These are phyloP conservation scores for Diuraphis noxia DNA, from an alignment of 1,140 invertebrate species.

Conservation along the genomic window DNA sequence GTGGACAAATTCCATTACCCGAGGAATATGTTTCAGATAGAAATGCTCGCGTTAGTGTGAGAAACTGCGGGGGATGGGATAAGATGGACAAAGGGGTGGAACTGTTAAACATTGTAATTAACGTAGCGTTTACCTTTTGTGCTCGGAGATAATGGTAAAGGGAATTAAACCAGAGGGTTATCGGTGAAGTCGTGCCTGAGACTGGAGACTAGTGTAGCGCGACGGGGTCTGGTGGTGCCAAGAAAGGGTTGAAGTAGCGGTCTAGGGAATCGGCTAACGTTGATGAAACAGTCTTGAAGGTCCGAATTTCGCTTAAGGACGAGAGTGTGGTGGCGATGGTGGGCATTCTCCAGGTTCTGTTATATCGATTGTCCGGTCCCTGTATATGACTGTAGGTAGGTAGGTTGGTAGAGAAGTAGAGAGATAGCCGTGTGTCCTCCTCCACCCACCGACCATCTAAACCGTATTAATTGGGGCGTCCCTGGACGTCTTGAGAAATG, in stretches of 20 bases:
- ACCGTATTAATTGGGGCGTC: conserved; percentile 53
- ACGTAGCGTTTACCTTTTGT: conserved; percentile 54
- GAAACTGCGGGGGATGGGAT: neutral
- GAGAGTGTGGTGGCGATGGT: conserved; percentile 20
- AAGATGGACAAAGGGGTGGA: neutral
- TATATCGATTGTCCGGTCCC: conserved; percentile 52
- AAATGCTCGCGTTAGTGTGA: conserved; percentile 36
- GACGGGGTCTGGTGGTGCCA: conserved; percentile 9
- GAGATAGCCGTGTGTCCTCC: conserved; percentile 36
- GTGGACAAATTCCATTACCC: conserved; percentile 45
- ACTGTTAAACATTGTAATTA: conserved; percentile 54
- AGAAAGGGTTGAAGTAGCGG: conserved; percentile 49
- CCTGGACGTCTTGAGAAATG: conserved; percentile 54
- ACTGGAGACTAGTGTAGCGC: neutral
- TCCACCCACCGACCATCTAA: neutral
- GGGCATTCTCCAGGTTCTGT: conserved; percentile 48
- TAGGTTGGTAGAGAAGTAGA: neutral
- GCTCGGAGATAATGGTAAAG: conserved; percentile 51
- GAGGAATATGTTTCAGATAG: conserved; percentile 30
- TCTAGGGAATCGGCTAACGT: conserved; percentile 47
- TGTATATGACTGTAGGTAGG: neutral
- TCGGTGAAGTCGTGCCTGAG: conserved; percentile 33
- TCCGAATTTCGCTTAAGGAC: conserved; percentile 38
- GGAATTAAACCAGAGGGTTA: conserved; percentile 55
- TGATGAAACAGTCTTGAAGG: conserved; percentile 53